Base-by-base conservation (phyloP, 2,888 invertebrate species). In the Polyploca ridens region DNA sequence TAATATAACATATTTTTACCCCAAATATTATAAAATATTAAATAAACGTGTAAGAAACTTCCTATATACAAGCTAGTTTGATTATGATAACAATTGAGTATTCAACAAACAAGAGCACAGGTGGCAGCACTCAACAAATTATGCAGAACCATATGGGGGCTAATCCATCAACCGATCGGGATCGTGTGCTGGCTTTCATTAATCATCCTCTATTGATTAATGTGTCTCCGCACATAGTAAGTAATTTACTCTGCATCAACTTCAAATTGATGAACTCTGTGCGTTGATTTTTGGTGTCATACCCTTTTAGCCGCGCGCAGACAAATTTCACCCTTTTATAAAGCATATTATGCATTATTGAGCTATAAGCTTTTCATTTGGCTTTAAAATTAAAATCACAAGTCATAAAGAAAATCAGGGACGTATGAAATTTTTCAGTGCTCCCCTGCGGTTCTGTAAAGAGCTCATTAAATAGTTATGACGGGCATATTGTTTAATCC, bases 121-220 rank as follows among this genome's bases (percentile, higher is more conserved):
- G 91, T 92, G 91, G 85, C 76, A 75, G 85, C 88, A 88, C 87
- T 90, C 83, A 87, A 88, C 87, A 87, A 89, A 92, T 93, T 92
- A 93, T 92, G 90, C 92, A 88, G 88, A 87, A 85, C 87, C 92
- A 90, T 90, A 91, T 91, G 93, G 90, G 81, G 84, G 88, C 91
- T 92, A 94, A 93, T 93, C 92, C 92, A 93, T 94, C 93, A 94
- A 87, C 76, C 89, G 87, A 90, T 91, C 88, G 87, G 79, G 87
- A 88, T 88, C 87, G 85, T 83, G 82, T 78, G 87, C 84, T 78
- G 74, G 82, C 86, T 83, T 78, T 81, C 92, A 94, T 94, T 92
- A 93, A 94, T 94, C 93, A 94, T 90, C 88, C 41, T 84, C 82
- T 88, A 93, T 93, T 93, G 93, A 93, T 94, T 93, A 92, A 93